A percentile compares a stretch with the other conserved stretches of the same genome.
phyloP scores from a whole-genome alignment of 2,113 vertebrate species.

The Galeopterus variegatus region DNA sequence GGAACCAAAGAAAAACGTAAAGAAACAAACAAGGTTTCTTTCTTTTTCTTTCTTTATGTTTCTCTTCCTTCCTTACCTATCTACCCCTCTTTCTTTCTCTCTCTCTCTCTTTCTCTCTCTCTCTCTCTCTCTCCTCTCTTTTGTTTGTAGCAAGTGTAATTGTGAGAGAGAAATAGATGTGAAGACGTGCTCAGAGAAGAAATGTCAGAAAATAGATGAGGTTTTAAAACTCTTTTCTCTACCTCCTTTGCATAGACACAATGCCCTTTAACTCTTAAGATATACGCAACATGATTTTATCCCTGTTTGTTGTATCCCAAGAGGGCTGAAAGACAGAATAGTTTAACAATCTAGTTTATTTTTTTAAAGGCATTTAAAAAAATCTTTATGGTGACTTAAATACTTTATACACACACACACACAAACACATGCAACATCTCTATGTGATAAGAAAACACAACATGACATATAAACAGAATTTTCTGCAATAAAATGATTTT shows the following conservation, averaged over 20 bases:
- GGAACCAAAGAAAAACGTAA: neutral
- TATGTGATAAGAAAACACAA: slow-evolving; percentile 41
- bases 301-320: neutral
- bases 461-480: neutral
- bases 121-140: neutral
- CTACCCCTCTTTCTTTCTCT: neutral
- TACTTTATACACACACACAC: neutral
- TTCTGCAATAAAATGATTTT: slow-evolving; percentile 37
- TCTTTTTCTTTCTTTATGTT: neutral
- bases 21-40: slow-evolving; percentile 19
- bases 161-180: slow-evolving; percentile 41
- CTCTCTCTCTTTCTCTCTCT: neutral
- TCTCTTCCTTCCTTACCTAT: neutral
- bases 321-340: neutral
- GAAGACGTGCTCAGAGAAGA: neutral
- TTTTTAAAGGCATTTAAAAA: slow-evolving; percentile 37
- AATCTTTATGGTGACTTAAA: slow-evolving; percentile 38
- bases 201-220: slow-evolving; percentile 1
- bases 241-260: neutral
- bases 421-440: neutral
- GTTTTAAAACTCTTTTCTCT: neutral
- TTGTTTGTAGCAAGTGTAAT: slow-evolving; percentile 18
- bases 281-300: neutral
- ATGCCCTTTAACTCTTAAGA: neutral
- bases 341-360: slow-evolving; percentile 24